Evolutionary conservation across 2,113 vertebrate genomes (phyloP).

Genomic region (Oncorhynchus nerka): DNA sequence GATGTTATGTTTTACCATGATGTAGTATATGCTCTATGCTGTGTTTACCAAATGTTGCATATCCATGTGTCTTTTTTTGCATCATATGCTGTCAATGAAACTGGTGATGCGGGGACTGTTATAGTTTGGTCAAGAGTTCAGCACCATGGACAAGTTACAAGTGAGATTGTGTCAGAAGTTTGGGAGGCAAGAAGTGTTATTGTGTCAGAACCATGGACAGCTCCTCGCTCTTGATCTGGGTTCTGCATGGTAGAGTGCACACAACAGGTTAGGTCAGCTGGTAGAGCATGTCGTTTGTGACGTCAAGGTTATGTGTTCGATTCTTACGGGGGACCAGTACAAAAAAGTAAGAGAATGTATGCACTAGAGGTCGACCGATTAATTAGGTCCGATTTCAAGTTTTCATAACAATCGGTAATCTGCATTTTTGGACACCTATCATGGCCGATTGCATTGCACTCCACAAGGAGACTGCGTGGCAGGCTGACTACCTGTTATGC

Average conservation of each 20-base stretch:
- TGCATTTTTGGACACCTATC: no score
- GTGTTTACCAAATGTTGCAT: neutral
- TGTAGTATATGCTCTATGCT: neutral
- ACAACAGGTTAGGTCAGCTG: neutral
- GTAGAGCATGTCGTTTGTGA: neutral
- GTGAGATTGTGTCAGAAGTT: neutral
- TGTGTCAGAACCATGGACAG: no score
- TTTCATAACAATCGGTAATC: no score
- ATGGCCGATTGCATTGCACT: no score
- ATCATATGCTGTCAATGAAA: neutral
- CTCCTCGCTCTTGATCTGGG: neutral
- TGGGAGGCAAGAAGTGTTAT: neutral
- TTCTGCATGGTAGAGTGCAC: neutral
- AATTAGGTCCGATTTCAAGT: no score
- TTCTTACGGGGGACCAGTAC: no score
- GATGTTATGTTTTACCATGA: neutral
- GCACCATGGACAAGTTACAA: neutral
- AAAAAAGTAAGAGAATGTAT: no score
- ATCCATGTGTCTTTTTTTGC: neutral
- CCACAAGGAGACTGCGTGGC: no score
- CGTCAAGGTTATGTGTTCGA: no score
- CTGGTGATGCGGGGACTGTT: no score
- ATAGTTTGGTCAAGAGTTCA: neutral
- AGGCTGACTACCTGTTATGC: no score
- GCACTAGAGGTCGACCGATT: no score